phyloP scores from a whole-genome alignment of 2,113 vertebrate species.

The Glaucidium brasilianum region DNA sequence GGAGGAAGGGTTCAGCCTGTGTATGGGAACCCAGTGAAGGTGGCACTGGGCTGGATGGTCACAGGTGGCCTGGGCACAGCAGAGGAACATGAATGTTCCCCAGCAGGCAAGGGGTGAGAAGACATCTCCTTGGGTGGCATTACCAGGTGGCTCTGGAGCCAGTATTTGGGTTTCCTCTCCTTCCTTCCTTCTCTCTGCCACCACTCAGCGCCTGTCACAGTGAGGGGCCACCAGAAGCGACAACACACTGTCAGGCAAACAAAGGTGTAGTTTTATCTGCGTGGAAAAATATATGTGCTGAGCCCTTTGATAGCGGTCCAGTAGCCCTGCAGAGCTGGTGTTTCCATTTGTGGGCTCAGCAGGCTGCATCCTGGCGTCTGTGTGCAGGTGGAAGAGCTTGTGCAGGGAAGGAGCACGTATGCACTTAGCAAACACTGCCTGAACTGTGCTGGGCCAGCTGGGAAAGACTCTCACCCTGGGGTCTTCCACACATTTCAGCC shows the following conservation, averaged over 20 bases:
- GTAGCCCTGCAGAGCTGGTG: not conserved
- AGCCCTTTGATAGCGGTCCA: not conserved
- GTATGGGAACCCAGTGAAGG: not conserved
- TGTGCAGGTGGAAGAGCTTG: not conserved
- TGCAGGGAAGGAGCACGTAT: not conserved
- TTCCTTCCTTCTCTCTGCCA: not conserved
- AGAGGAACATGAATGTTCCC: not conserved
- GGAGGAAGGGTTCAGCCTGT: not conserved
- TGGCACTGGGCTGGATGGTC: not conserved
- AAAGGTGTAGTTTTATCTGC: not conserved
- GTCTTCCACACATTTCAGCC: not conserved
- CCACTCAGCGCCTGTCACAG: accelerated
- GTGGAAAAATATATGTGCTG: not conserved
- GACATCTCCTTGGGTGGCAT: not conserved
- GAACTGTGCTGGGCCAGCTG: not conserved
- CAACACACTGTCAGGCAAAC: accelerated
- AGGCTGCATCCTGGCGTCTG: not conserved
- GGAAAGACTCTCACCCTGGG: not conserved
- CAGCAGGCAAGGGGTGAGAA: not conserved
- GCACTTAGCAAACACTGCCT: not conserved
- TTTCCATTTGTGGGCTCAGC: not conserved
- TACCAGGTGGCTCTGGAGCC: not conserved
- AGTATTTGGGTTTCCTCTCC: not conserved
- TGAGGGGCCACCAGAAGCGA: not conserved
- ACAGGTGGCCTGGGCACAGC: not conserved